Evolutionary conservation across 2,888 invertebrate species (phyloP).

Genomic region (Leptopterna dolabrata): DNA sequence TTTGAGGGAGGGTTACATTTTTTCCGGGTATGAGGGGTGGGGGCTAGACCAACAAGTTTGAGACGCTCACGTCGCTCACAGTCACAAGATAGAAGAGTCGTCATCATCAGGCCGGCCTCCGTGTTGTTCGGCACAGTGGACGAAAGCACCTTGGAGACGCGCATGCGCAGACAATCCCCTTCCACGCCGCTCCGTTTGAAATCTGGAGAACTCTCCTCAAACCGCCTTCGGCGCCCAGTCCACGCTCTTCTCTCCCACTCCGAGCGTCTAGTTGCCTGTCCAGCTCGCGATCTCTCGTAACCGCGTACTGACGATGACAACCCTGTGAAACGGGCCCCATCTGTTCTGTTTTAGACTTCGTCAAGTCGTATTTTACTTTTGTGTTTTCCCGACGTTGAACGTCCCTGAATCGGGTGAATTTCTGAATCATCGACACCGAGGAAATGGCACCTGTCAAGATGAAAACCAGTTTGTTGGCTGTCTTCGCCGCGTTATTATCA

Average conservation of each 20-base stretch:
- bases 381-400: neutral
- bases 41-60: too few species aligned
- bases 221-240: constrained; percentile 46
- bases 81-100: too few species aligned
- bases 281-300: constrained; percentile 5
- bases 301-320: neutral
- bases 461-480: neutral
- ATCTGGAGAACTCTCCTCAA: neutral
- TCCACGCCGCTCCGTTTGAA: constrained; percentile 22
- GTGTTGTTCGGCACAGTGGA: neutral
- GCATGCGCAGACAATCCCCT: constrained; percentile 36
- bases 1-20: too few species aligned
- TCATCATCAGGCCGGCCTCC: neutral
- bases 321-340: neutral
- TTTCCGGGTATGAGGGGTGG: too few species aligned
- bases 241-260: constrained; percentile 8
- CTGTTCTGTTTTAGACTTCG: neutral
- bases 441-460: constrained; percentile 25
- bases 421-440: neutral
- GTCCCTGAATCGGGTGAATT: neutral
- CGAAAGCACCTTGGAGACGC: neutral
- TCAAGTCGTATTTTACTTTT: neutral
- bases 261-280: neutral
- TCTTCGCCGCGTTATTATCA: constrained; percentile 45
- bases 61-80: too few species aligned